Evolutionary conservation across 1,140 invertebrate species (phyloP), one percentile per base, ranked within the genome.

Genomic region (Macrosteles quadrilineatus): DNA sequence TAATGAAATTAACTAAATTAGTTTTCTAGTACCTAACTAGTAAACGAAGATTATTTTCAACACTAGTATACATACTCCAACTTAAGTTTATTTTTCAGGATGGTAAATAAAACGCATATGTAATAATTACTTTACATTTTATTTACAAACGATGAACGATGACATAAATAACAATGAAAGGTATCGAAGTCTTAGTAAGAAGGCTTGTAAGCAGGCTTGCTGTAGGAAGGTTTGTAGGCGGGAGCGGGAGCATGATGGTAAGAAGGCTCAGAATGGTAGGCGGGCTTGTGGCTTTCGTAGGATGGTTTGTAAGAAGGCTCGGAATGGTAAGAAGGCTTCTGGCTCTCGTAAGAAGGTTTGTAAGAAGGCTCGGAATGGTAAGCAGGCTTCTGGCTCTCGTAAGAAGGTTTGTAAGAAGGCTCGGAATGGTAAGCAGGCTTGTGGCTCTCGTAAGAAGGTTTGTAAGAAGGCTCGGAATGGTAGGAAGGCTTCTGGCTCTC

Each of bases 321-420:
- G 17, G 36, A 40, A 17, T 17, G 6, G 36, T 40, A 40, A 17
- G 36, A 40, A 17, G 36, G 19, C 47, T 53, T n/a, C n/a, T n/a
- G n/a, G n/a, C n/a, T n/a, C n/a, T n/a, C n/a, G n/a, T n/a, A n/a
- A n/a, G n/a, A n/a, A n/a, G n/a, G n/a, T n/a, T n/a, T n/a, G n/a
- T n/a, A n/a, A n/a, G n/a, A n/a, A n/a, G n/a, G n/a, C n/a, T n/a
- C n/a, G n/a, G n/a, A n/a, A n/a, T n/a, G n/a, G 55, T 59, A 59
- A 25, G 55, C 21, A 14, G 55, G 55, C 55, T 59, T 59, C n/a
- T n/a, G n/a, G n/a, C n/a, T n/a, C n/a, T n/a, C n/a, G 55, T 59
- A 59, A 6, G 55, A 14, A 6, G 55, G 55, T 6, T 14, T 23
- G 55, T 59, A 59, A n/a, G 55, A 25, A 59, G 55, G 55, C 23